Conservation (phyloP, 2,888 invertebrate genomes). For the Noctua fimbriata region DNA sequence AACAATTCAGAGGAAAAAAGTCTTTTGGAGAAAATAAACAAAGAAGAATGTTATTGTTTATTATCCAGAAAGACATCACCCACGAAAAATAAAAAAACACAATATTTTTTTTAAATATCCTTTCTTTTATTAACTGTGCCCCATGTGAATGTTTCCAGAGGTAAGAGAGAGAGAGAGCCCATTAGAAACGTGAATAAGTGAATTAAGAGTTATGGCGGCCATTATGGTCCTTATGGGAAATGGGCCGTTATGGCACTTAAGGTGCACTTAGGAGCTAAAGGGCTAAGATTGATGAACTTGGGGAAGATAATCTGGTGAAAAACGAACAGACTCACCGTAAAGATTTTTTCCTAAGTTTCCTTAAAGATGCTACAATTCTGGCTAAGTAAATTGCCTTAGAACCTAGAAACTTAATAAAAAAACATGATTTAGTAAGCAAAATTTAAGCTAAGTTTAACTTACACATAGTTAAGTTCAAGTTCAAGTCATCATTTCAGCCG, state of each 20-base stretch:
- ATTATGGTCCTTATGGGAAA: conserved; percentile 57
- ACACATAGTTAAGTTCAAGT: too few species aligned
- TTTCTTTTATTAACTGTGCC: conserved; percentile 19
- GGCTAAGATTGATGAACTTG: conserved; percentile 53
- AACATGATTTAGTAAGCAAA: not conserved
- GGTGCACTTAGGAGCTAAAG: conserved; percentile 54
- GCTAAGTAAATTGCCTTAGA: too few species aligned
- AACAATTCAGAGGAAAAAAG: not conserved
- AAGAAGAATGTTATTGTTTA: not conserved
- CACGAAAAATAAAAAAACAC: not conserved
- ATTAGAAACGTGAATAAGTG: conserved; percentile 62
- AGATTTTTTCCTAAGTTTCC: not conserved
- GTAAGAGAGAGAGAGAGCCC: conserved; percentile 50
- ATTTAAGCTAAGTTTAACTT: not conserved
- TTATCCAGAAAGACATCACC: not conserved
- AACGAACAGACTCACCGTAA: not conserved
- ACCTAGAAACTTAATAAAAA: too few species aligned
- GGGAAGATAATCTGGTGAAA: conserved; percentile 18
- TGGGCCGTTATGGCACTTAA: conserved; percentile 60
- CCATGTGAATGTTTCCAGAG: conserved; percentile 34
- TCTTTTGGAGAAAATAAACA: not conserved
- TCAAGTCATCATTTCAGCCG: too few species aligned
- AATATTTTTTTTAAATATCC: not conserved
- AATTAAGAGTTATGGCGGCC: conserved; percentile 63
- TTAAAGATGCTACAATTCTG: too few species aligned